A percentile compares a stretch with the other conserved stretches of the same genome.
Conservation (phyloP, 1,140 invertebrate genomes). For the Hyles vespertilio region DNA sequence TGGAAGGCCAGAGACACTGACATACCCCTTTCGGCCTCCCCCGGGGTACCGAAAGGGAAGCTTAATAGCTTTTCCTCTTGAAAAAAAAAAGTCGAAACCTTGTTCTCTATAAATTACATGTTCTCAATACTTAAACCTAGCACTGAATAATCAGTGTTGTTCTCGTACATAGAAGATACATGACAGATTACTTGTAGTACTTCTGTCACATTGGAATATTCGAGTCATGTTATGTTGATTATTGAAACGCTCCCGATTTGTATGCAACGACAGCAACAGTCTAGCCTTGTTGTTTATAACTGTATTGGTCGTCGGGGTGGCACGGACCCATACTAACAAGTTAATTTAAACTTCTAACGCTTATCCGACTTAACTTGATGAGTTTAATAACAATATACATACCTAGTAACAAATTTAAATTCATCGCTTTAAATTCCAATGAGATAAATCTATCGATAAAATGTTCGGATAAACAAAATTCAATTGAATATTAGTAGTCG, state of each 20-base stretch:
- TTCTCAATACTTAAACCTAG: too few species aligned
- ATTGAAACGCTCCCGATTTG: slow-evolving; percentile 44
- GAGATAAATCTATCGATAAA: not conserved
- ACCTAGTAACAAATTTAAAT: slow-evolving; percentile 44
- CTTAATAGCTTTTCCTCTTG: too few species aligned
- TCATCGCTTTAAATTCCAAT: slow-evolving; percentile 18
- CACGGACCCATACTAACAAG: slow-evolving; percentile 42
- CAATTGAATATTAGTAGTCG: slow-evolving; percentile 2
- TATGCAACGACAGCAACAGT: slow-evolving; percentile 41
- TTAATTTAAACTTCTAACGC: slow-evolving; percentile 64
- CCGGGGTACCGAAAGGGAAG: too few species aligned
- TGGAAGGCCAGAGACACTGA: too few species aligned
- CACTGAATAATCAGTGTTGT: not conserved
- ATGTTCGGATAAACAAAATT: not conserved
- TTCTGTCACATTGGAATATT: slow-evolving; percentile 9
- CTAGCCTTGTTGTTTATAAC: slow-evolving; percentile 47
- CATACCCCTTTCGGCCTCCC: too few species aligned
- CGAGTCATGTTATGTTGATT: slow-evolving; percentile 20
- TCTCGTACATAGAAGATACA: not conserved
- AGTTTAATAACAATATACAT: slow-evolving; percentile 52
- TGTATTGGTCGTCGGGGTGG: slow-evolving; percentile 34
- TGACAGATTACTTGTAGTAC: not conserved
- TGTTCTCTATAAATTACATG: too few species aligned
- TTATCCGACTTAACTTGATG: slow-evolving; percentile 54
- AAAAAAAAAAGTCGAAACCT: too few species aligned